Conservation (phyloP, 2,113 vertebrate species). For the Pseudopodoces humilis region DNA sequence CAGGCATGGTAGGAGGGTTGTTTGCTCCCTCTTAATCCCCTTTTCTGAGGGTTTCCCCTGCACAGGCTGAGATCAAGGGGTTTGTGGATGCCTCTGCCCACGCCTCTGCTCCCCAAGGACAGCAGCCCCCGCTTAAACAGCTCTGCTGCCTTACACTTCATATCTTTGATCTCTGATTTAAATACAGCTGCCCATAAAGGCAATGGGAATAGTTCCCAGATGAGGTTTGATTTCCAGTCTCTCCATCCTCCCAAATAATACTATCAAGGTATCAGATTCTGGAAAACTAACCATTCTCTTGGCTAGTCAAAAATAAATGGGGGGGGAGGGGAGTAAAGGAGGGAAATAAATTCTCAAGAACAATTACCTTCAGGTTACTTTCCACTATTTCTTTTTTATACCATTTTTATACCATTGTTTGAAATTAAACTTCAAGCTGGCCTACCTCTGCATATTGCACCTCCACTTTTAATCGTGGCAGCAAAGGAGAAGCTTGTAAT, state of each 20-base stretch:
- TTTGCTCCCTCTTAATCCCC: constrained; percentile 14
- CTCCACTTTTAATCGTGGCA: background rate
- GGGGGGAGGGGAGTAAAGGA: background rate
- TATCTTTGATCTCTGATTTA: constrained; percentile 16
- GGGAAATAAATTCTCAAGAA: background rate
- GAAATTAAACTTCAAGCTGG: background rate
- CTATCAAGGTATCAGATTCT: background rate
- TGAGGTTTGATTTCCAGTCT: background rate
- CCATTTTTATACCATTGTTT: background rate
- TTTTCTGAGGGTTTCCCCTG: background rate
- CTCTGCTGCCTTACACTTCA: background rate
- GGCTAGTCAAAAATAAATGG: background rate
- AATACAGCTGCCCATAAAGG: background rate
- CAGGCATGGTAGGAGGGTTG: background rate
- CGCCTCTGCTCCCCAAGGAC: background rate
- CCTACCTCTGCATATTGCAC: background rate
- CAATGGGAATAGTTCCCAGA: background rate
- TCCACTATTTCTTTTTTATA: background rate
- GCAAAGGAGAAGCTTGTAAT: background rate
- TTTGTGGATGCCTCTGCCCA: background rate
- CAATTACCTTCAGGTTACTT: background rate
- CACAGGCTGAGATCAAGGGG: constrained; percentile 1
- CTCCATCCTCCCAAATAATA: background rate
- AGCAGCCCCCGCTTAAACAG: background rate
- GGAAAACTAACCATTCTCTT: background rate